These are phyloP conservation scores for Sebastes variabilis DNA, from an alignment of 2,797 vertebrate genomes.

Conservation along the genomic window DNA sequence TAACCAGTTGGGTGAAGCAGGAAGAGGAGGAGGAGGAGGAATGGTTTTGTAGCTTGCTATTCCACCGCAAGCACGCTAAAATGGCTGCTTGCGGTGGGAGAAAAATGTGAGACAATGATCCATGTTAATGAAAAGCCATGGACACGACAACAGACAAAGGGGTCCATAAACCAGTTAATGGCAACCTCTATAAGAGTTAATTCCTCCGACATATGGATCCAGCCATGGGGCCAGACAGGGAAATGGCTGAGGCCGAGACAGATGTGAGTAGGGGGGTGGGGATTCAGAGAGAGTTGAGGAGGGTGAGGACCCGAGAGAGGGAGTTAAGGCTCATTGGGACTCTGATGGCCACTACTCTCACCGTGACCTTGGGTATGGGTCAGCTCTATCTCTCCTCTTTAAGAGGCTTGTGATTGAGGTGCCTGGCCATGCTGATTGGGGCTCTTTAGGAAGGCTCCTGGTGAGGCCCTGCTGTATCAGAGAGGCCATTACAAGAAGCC, in stretches of 20 bases:
- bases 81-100: slow-evolving; percentile 61
- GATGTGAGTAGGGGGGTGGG: slow-evolving; percentile 41
- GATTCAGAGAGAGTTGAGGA: slow-evolving; percentile 53
- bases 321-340: slow-evolving; percentile 45
- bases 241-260: slow-evolving; percentile 46
- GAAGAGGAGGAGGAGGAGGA: slow-evolving; percentile 17
- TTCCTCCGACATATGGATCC: slow-evolving; percentile 64
- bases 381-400: slow-evolving; percentile 57
- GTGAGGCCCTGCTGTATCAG: slow-evolving; percentile 48
- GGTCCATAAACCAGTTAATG: slow-evolving; percentile 66
- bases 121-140: slow-evolving; percentile 67
- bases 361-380: slow-evolving; percentile 57
- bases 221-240: slow-evolving; percentile 51
- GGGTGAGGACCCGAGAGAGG: slow-evolving; percentile 42
- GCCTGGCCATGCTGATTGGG: slow-evolving; percentile 72
- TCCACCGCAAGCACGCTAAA: slow-evolving; percentile 62
- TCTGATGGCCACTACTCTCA: slow-evolving; percentile 46
- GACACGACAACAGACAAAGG: slow-evolving; percentile 53
- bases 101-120: slow-evolving; percentile 62
- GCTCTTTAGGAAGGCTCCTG: slow-evolving; percentile 61
- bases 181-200: slow-evolving; percentile 49
- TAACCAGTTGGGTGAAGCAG: slow-evolving; percentile 44
- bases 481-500: slow-evolving; percentile 65
- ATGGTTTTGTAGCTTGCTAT: slow-evolving; percentile 36
- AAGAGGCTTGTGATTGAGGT: slow-evolving; percentile 73